These are phyloP conservation scores for Atractosteus spatula DNA, from an alignment of 2,113 vertebrate genomes.

Conservation along the genomic window DNA sequence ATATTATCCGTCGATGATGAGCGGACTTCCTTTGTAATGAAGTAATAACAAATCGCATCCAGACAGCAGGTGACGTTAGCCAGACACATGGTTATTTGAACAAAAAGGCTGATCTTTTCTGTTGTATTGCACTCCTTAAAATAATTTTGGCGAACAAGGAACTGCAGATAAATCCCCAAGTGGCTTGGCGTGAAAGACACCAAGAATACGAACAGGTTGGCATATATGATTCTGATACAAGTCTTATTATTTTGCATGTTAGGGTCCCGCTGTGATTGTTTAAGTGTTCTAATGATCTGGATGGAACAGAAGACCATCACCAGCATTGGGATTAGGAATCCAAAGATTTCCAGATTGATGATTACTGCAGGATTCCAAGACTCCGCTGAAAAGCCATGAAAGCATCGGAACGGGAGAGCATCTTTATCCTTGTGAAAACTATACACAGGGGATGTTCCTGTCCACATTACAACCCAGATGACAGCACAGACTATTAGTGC, in stretches of 20 bases:
- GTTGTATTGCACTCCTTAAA: slow-evolving; percentile 61
- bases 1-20: slow-evolving; percentile 32
- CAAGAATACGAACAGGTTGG: slow-evolving; percentile 77
- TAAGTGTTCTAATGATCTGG: slow-evolving; percentile 64
- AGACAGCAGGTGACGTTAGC: slow-evolving; percentile 88
- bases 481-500: slow-evolving; percentile 53
- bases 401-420: slow-evolving; percentile 54
- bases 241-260: slow-evolving; percentile 35
- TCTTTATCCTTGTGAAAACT: slow-evolving; percentile 26
- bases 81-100: slow-evolving; percentile 75
- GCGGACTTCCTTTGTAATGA: slow-evolving; percentile 72
- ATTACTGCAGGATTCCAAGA: slow-evolving; percentile 67
- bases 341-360: slow-evolving; percentile 71
- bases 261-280: slow-evolving; percentile 25
- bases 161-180: slow-evolving; percentile 78
- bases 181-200: slow-evolving; percentile 83
- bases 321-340: slow-evolving; percentile 75
- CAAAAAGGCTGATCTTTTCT: slow-evolving; percentile 72
- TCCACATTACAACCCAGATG: slow-evolving; percentile 70
- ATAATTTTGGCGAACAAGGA: slow-evolving; percentile 68
- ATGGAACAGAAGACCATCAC: slow-evolving; percentile 73
- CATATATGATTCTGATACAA: slow-evolving; percentile 71
- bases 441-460: slow-evolving; percentile 52
- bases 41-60: slow-evolving; percentile 87
- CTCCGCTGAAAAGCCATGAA: slow-evolving; percentile 64